phyloP scores from a whole-genome alignment of 1,140 invertebrate genomes.

The Nilaparvata lugens region DNA sequence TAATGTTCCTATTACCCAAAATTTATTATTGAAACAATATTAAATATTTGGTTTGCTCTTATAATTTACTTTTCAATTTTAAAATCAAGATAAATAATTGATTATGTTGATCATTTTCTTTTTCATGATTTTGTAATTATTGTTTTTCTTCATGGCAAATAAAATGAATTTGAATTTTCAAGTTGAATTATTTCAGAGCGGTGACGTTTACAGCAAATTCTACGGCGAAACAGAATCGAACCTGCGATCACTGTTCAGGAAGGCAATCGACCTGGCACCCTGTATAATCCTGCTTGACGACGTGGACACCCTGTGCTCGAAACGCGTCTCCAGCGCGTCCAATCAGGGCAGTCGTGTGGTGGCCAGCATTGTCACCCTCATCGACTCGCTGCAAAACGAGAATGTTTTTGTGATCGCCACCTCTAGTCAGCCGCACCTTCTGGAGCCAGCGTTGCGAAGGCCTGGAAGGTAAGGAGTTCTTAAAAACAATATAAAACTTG shows the following conservation, averaged over 20 bases:
- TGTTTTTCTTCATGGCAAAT: no score
- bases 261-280: constrained; percentile 54
- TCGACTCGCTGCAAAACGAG: constrained; percentile 53
- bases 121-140: no score
- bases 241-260: constrained; percentile 53
- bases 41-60: no score
- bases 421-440: constrained; percentile 54
- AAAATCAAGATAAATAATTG: no score
- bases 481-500: neutral
- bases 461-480: constrained; percentile 45
- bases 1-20: no score
- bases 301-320: constrained; percentile 63
- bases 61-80: no score
- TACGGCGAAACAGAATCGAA: constrained; percentile 63
- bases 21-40: no score
- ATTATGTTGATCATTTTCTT: no score
- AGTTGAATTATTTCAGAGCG: constrained; percentile 35
- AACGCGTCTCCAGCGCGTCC: constrained; percentile 41
- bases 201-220: constrained; percentile 59
- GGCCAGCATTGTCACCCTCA: constrained; percentile 50
- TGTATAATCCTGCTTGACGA: constrained; percentile 69
- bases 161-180: no score
- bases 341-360: constrained; percentile 67
- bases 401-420: constrained; percentile 63
- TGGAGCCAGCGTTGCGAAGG: constrained; percentile 63